Base-by-base conservation (phyloP, 2,797 vertebrate genomes). In the Botia almorhae region DNA sequence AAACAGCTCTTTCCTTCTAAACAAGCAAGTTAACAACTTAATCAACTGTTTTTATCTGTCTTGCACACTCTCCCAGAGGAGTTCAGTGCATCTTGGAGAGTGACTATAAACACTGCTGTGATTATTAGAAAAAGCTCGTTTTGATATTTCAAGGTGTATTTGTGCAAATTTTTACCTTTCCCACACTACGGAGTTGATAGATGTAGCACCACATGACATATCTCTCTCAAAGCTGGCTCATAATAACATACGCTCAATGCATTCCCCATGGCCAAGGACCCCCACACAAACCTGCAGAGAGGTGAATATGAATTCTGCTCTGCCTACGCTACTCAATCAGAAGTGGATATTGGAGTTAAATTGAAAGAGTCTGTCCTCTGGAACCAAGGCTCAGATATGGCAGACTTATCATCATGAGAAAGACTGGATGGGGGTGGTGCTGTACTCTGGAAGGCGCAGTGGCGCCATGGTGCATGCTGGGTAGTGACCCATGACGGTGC, bases 401-500 rank as follows among this genome's bases (percentile, higher is more conserved):
- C 81, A 51, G 83, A 90, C 90, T 91, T 92, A 90, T 92, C 86
- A 82, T 87, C 89, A 89, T 85, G 76, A 86, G 83, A 85, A 87
- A 86, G 80, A 82, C 85, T 85, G 73, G 51, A 72, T 48, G 33
- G 61, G 63, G 55, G 26, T 69, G 33, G 81, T 23, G 65, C 67
- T 51, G 39, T 73, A 69, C 43, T 79, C 72, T 74, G 50, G 70
- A 75, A 33, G 23, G 58, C 70, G 48, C 76, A 56, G 75, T 36
- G 69, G 64, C 26, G 48, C 69, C 78, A 76, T 72, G 60, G 76
- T 82, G 83, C 82, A 87, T 79, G 86, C 88, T 90, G 90, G 90
- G 89, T 90, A 90, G 88, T 93, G 92, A 94, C 92, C 93, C 90
- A 87, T 93, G 90, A 91, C 92, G 91, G 88, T 82, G 89, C 87